A percentile compares a stretch with the other conserved stretches of the same genome.
phyloP scores from a whole-genome alignment of 2,113 vertebrate genomes.

The Rhagologus leucostigma region DNA sequence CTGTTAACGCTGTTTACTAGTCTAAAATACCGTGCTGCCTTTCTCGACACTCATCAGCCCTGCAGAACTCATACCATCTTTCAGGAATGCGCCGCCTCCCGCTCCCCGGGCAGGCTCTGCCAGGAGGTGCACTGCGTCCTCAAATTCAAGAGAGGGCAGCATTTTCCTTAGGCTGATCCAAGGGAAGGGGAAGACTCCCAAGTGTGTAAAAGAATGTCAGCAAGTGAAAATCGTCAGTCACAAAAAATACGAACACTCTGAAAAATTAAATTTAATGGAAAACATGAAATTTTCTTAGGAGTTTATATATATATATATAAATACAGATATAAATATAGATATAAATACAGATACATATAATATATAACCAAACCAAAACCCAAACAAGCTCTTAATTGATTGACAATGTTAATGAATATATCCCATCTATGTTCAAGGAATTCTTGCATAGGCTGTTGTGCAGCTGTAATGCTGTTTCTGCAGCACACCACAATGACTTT shows the following conservation, averaged over 20 bases:
- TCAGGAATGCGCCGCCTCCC: neutral
- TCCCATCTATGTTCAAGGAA: neutral
- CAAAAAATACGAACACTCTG: neutral
- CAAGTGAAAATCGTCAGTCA: neutral
- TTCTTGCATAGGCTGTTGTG: neutral
- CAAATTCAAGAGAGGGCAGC: constrained; percentile 80
- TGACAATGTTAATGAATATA: neutral
- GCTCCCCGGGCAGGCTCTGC: neutral
- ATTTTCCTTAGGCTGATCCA: constrained; percentile 63
- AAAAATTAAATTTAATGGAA: neutral
- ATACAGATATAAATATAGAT: neutral
- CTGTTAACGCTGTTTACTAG: neutral
- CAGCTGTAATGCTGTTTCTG: neutral
- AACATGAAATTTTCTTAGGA: neutral
- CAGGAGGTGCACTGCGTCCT: constrained; percentile 44
- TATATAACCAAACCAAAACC: neutral
- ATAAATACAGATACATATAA: no score
- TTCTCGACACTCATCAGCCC: neutral
- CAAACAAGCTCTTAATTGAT: neutral
- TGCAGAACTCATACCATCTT: neutral
- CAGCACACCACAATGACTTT: neutral
- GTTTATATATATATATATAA: neutral
- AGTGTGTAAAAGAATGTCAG: neutral
- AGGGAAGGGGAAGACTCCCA: neutral
- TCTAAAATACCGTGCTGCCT: neutral